Conservation (phyloP, 2,888 invertebrate species). For the Ophraella communa region DNA sequence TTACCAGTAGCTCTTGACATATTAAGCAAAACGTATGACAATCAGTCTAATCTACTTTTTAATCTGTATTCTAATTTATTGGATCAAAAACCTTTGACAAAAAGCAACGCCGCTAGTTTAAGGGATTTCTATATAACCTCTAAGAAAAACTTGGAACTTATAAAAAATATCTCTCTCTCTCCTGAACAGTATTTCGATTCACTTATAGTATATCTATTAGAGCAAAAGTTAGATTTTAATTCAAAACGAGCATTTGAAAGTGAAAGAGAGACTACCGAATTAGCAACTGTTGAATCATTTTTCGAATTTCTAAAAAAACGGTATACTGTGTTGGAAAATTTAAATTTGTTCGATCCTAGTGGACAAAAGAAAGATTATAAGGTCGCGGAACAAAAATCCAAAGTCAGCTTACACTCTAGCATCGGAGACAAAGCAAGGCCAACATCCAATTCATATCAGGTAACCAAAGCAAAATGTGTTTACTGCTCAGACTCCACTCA, state of each 20-base stretch:
- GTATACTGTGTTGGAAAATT: neutral
- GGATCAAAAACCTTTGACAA: conserved; percentile 1
- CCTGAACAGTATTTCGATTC: neutral
- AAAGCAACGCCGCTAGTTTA: neutral
- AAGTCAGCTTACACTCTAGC: neutral
- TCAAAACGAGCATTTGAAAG: conserved; percentile 2
- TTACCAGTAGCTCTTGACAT: neutral
- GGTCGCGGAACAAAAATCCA: neutral
- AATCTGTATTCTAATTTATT: neutral
- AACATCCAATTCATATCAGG: neutral
- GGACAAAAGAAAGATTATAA: neutral
- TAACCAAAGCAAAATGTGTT: neutral
- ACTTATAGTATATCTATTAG: neutral
- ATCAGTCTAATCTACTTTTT: neutral
- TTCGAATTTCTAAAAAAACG: conserved; percentile 1
- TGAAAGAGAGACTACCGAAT: neutral
- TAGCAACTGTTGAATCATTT: neutral
- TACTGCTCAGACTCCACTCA: neutral
- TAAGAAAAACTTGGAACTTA: neutral
- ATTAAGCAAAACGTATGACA: neutral
- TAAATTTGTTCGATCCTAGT: neutral
- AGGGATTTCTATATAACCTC: neutral
- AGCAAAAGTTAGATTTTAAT: conserved; percentile 9
- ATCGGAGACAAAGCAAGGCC: neutral
- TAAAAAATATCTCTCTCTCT: neutral